These are phyloP conservation scores for Cuculus canorus DNA, from an alignment of 2,797 vertebrate genomes.

Conservation along the genomic window DNA sequence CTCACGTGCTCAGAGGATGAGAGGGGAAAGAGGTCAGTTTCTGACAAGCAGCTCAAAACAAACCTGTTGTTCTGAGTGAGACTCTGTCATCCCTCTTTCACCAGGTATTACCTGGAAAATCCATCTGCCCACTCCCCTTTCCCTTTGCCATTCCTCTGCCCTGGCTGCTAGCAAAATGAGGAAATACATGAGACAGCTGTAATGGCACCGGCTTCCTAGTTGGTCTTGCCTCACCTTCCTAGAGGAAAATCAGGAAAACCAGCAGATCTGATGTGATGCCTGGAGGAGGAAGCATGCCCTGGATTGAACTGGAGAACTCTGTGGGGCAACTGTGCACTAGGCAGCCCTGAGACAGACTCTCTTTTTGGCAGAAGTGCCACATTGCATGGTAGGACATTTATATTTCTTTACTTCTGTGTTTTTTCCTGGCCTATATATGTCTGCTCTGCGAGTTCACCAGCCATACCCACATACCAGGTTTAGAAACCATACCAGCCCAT, in stretches of 20 bases:
- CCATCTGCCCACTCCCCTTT: background rate
- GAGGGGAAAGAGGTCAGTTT: constrained; percentile 43
- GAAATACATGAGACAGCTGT: background rate
- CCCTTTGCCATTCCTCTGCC: background rate
- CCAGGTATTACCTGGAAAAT: constrained; percentile 44
- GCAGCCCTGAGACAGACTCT: background rate
- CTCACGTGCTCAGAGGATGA: constrained; percentile 7
- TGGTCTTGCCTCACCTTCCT: background rate
- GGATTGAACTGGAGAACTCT: background rate
- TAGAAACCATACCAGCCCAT: background rate
- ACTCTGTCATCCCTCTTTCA: background rate
- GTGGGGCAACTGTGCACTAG: background rate
- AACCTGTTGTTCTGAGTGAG: constrained; percentile 25
- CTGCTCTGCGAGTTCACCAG: background rate
- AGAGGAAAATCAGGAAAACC: background rate
- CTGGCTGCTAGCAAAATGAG: background rate
- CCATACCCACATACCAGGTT: background rate
- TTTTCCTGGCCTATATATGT: background rate
- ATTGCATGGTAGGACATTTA: background rate
- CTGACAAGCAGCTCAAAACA: background rate
- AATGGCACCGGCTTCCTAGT: constrained; percentile 18
- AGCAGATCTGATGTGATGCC: background rate
- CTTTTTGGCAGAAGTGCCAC: background rate
- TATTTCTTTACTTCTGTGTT: background rate
- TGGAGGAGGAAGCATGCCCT: background rate